These are phyloP conservation scores for Cyprinus carpio DNA, from an alignment of 2,113 vertebrate genomes.

Conservation along the genomic window DNA sequence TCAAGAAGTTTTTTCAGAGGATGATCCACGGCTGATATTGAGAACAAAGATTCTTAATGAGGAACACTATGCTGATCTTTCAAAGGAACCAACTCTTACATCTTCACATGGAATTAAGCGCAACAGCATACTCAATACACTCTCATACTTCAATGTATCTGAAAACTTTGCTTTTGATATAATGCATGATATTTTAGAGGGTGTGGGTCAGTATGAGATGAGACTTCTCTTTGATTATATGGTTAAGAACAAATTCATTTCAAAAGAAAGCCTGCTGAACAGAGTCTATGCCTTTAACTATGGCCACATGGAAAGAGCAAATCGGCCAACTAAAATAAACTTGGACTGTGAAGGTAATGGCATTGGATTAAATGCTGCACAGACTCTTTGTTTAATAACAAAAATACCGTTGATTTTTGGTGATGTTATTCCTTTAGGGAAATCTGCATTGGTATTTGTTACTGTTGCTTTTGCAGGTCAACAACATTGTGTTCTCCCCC, in stretches of 20 bases:
- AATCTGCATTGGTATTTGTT: conserved; percentile 31
- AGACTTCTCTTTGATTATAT: conserved; percentile 4
- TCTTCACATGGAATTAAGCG: not conserved
- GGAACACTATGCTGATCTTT: no score
- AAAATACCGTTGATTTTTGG: conserved; percentile 37
- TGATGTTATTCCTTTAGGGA: conserved; percentile 31
- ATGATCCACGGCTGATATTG: no score
- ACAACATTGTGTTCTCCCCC: conserved; percentile 29
- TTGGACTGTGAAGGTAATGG: conserved; percentile 19
- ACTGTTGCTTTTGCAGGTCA: conserved; percentile 32
- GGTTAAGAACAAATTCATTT: not conserved
- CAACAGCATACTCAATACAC: conserved; percentile 8
- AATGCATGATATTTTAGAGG: conserved; percentile 18
- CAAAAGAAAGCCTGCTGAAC: not conserved
- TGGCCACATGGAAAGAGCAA: conserved; percentile 4
- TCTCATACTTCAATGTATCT: conserved; percentile 1
- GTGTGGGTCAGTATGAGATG: not conserved
- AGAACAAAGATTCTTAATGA: no score
- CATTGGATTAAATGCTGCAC: conserved; percentile 27
- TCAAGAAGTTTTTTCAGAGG: no score
- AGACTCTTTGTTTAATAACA: conserved; percentile 37
- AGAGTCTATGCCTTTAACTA: conserved; percentile 22
- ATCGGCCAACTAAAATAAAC: conserved; percentile 17
- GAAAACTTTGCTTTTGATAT: conserved; percentile 13
- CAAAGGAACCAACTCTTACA: no score